These are phyloP conservation scores for Potamarius usumacintae DNA, from an alignment of 2,113 vertebrate species.

Conservation along the genomic window DNA sequence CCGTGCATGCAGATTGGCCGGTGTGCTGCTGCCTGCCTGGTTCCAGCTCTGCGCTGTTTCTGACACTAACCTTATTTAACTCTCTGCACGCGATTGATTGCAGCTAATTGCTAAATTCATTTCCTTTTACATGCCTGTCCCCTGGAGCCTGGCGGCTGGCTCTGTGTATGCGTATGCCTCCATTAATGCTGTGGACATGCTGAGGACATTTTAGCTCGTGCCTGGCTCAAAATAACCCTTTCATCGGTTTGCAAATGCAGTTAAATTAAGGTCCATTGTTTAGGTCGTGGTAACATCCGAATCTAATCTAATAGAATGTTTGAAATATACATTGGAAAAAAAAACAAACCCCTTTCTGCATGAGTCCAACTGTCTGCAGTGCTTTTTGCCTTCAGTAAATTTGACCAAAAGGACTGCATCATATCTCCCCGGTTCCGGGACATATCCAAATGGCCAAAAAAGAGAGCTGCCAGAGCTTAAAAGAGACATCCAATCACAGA, in stretches of 20 bases:
- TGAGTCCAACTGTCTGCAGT: background rate
- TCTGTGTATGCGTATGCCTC: background rate
- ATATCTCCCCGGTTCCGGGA: background rate
- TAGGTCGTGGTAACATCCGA: background rate
- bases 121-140: slow-evolving; percentile 66
- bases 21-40: slow-evolving; percentile 13
- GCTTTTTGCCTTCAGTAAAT: background rate
- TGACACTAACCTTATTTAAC: slow-evolving; percentile 48
- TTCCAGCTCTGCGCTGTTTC: slow-evolving; percentile 31
- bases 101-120: slow-evolving; percentile 71
- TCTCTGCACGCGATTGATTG: slow-evolving; percentile 66
- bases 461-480: background rate
- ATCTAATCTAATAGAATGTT: background rate
- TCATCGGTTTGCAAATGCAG: background rate
- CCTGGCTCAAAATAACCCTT: background rate
- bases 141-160: slow-evolving; percentile 47
- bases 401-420: background rate
- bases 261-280: background rate
- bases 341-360: background rate
- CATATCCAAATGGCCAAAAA: background rate
- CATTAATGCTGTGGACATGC: slow-evolving; percentile 22
- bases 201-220: background rate
- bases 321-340: background rate
- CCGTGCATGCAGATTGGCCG: background rate
- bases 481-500: background rate